Base-by-base conservation (phyloP, 1,140 invertebrate genomes). In the Zophobas morio region DNA sequence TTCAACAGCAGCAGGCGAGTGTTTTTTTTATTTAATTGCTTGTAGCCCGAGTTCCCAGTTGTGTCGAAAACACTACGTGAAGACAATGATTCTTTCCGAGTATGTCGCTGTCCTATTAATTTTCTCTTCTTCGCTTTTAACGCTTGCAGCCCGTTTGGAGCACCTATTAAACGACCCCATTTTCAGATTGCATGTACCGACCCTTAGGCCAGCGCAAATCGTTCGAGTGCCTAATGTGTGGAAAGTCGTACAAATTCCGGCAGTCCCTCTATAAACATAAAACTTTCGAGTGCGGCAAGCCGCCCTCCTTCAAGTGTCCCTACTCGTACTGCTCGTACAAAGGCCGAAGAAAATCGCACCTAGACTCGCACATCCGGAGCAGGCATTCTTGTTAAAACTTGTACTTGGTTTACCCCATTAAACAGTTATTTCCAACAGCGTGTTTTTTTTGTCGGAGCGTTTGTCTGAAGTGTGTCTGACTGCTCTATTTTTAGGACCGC, bases 291-390 rank as follows among this genome's bases (percentile, higher is more conserved):
- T 92, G 90, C 77, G 90, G 90, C 8, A 88, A 89, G 83, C 87
- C 88, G 40, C 89, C 89, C 1, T 83, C 88, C 34, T 91, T 88
- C 84, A 86, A 88, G 78, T 91, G 90, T 75, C 87, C 87, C 33
- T 87, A 88, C 75, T 90, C 87, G 33, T 87, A 88, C 75, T 91
- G 89, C 79, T 66, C 84, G 60, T 88, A 89, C 60, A 86, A 85
- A 70, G 87, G 88, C 40, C 82, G 82, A 35, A 83, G 80, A 42
- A 85, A 72, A 78, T 85, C 84, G 0, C 86, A 87, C 71, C 80
- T 88, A 32, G 83, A 86, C 6, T 79, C 85, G 40, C 87, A 88
- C 73, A 83, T 86, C 79, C 60, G 46, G 63, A 75, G 80, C 75
- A 37, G 78, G 33, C 56, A 60, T 60, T 37, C 1, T 60, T 20